A percentile compares a stretch with the other conserved stretches of the same genome.
phyloP scores from a whole-genome alignment of 2,113 vertebrate genomes.

The Pagrus major region DNA sequence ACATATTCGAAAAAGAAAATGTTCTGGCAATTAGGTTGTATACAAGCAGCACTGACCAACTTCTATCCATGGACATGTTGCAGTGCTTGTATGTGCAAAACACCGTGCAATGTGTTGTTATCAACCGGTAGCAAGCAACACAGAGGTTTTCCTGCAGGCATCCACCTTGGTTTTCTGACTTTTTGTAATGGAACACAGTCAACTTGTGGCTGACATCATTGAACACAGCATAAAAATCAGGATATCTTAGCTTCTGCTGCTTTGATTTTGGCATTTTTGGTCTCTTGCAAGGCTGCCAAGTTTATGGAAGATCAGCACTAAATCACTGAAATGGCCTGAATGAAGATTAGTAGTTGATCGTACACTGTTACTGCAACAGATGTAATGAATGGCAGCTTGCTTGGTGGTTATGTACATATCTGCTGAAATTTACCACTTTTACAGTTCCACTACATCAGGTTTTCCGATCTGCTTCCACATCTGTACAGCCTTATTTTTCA shows the following conservation, averaged over 20 bases:
- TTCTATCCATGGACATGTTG: no score
- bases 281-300: slow-evolving; percentile 1
- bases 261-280: background rate
- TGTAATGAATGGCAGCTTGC: slow-evolving; percentile 15
- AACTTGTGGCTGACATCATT: no score
- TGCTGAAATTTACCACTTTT: slow-evolving; percentile 36
- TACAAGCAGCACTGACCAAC: no score
- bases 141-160: no score
- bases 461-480: slow-evolving; percentile 38
- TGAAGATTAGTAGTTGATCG: background rate
- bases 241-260: background rate
- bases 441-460: slow-evolving; percentile 6
- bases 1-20: no score
- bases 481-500: slow-evolving; percentile 36
- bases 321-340: slow-evolving; percentile 11
- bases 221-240: no score
- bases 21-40: no score
- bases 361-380: background rate
- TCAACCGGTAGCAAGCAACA: no score
- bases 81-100: no score
- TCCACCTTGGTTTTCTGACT: no score
- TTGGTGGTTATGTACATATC: slow-evolving; percentile 10
- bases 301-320: slow-evolving; percentile 5
- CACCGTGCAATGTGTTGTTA: no score
- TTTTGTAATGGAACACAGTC: no score